A percentile compares a stretch with the other conserved stretches of the same genome.
phyloP scores from a whole-genome alignment of 2,113 vertebrate species.

The Sardina pilchardus region DNA sequence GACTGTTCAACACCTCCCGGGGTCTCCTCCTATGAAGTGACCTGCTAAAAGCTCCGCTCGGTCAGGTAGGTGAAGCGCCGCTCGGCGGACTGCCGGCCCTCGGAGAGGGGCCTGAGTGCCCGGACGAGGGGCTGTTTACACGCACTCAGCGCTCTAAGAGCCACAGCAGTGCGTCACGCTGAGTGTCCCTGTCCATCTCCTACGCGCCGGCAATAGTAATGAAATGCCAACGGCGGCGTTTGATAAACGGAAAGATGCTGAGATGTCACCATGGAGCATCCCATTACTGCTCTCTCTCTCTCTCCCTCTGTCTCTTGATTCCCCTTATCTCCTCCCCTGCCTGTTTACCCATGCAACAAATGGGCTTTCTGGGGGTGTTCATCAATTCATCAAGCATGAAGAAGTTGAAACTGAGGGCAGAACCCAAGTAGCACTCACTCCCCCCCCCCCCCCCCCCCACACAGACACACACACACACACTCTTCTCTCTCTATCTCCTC shows the following conservation, averaged over 20 bases:
- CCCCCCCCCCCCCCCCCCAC: not conserved
- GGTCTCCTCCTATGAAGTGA: not conserved
- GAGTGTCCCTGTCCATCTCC: not conserved
- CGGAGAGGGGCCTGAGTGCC: not conserved
- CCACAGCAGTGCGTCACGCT: not conserved
- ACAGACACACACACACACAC: no score
- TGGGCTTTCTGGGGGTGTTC: not conserved
- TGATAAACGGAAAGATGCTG: not conserved
- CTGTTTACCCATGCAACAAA: conserved; percentile 29
- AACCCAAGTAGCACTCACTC: not conserved
- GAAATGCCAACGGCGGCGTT: not conserved
- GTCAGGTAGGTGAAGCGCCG: not conserved
- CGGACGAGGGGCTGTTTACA: not conserved
- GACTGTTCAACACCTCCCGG: not conserved
- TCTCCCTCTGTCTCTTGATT: conserved; percentile 24
- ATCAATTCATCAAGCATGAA: conserved; percentile 5
- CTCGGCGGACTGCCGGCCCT: not conserved
- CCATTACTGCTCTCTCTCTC: conserved; percentile 17
- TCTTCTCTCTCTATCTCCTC: not conserved
- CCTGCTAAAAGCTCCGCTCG: not conserved
- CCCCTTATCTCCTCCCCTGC: not conserved
- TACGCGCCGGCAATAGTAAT: not conserved
- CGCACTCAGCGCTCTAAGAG: not conserved
- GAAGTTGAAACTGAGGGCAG: not conserved
- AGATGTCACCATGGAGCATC: not conserved